Evolutionary conservation across 2,113 vertebrate species (phyloP).

Genomic region (Psittacula cyanocephala): DNA sequence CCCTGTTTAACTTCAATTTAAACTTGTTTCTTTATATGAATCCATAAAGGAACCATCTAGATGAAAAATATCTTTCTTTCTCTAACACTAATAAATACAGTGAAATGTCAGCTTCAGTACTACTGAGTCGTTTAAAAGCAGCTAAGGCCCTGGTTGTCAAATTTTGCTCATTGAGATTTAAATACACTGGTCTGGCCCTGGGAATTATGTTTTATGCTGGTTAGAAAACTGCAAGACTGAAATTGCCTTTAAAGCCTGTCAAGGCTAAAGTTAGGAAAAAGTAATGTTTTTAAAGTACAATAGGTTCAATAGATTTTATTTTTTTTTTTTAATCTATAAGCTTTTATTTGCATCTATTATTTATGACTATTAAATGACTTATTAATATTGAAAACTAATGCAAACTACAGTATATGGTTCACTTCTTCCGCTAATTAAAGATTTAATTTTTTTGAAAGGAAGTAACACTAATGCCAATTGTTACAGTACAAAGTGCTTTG

Average conservation of each 20-base stretch:
- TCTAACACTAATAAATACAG: not conserved
- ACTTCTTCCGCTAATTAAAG: constrained; percentile 5
- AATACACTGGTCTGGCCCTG: not conserved
- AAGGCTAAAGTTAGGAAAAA: not conserved
- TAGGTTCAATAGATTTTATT: not conserved
- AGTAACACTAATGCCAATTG: not conserved
- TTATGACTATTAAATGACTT: constrained; percentile 17
- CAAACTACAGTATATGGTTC: not conserved
- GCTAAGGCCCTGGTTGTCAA: not conserved
- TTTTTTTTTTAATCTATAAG: not conserved
- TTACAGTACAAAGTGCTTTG: not conserved
- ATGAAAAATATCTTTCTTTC: not conserved
- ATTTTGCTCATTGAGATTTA: not conserved
- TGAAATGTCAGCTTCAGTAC: not conserved
- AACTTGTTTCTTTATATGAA: not conserved
- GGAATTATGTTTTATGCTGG: not conserved
- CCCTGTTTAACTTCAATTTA: not conserved
- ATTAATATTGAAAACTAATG: constrained; percentile 5
- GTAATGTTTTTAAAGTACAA: not conserved
- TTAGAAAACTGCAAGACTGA: not conserved
- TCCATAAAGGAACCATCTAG: not conserved
- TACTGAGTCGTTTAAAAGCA: not conserved
- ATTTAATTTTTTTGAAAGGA: not conserved
- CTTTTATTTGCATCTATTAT: constrained; percentile 38
- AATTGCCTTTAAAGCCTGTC: not conserved